These are phyloP conservation scores for Sylvicapra grimmia DNA, from an alignment of 2,113 vertebrate genomes.

Conservation along the genomic window DNA sequence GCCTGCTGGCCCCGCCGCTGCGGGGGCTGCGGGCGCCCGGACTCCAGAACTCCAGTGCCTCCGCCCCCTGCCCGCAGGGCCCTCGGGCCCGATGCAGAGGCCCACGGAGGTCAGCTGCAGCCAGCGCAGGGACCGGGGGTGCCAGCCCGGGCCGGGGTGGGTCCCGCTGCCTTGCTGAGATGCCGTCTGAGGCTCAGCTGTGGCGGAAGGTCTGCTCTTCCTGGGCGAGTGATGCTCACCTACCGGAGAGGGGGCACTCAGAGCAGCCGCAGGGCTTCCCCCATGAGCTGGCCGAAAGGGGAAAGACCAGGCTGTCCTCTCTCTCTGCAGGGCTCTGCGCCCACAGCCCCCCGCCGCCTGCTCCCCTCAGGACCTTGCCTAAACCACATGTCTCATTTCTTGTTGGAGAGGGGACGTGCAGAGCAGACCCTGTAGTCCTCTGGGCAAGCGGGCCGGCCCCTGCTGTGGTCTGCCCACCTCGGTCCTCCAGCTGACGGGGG, in stretches of 20 bases:
- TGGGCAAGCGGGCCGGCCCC: neutral
- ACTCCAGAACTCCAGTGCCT: constrained; percentile 63
- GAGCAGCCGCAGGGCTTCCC: neutral
- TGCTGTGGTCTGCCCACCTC: neutral
- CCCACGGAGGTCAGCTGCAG: neutral
- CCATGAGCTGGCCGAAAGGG: accelerated
- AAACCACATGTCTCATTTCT: constrained; percentile 30
- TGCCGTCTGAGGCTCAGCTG: neutral
- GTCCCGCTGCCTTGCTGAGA: neutral
- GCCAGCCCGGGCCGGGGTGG: neutral
- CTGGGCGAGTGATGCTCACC: too few species aligned
- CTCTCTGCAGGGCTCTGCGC: neutral
- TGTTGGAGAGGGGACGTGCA: neutral
- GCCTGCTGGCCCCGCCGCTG: constrained; percentile 68
- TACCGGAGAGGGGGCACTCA: neutral
- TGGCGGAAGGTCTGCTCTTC: neutral
- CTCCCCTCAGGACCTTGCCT: constrained; percentile 53
- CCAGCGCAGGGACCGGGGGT: neutral
- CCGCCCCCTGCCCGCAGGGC: neutral
- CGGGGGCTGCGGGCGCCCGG: constrained; percentile 56
- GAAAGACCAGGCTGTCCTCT: neutral
- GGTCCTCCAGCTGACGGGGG: neutral
- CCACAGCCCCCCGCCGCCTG: neutral
- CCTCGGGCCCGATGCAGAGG: neutral
- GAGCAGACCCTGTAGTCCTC: neutral